Base-by-base conservation (phyloP, 2,888 invertebrate genomes). In the Balanococcus diminutus region DNA sequence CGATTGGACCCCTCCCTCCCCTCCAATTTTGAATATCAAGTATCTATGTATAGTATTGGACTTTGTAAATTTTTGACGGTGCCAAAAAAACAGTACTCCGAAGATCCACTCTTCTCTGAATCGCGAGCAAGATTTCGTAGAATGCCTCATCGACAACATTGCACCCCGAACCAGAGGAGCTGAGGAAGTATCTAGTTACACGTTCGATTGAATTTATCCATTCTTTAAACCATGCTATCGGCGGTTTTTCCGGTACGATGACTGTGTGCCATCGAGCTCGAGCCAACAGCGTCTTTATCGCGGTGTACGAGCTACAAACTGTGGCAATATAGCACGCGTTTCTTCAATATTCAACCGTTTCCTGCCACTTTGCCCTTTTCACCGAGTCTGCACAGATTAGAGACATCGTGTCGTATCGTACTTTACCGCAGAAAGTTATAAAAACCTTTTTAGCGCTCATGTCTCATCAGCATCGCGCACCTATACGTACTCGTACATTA, bases 161-260 rank as follows among this genome's bases (percentile, higher is more conserved):
- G 1, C 14, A 14, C n/a, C n/a, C 46, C 2, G n/a, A n/a, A n/a
- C 46, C 2, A n/a, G n/a, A 46, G 14, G 22, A 51, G n/a, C 67
- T 28, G 67, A 67, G 67, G 67, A 67, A 67, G 67, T 67, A 67
- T 67, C 67, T 67, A 25, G 67, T 67, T 67, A 67, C 28, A 28
- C 67, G 67, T 28, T 67, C 67, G 67, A 67, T 56, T 22, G 56
- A 56, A 56, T 56, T 56, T 56, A 56, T 56, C 56, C 56, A 56
- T 56, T 56, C 56, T 56, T 19, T 8, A 19, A 56, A 56, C 22
- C 56, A 67, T 28, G 2, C 16, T 3, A 67, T 28, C 25, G 4
- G 28, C 16, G n/a, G 67, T 28, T 67, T 67, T 67, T 67, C 67
- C 67, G 67, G 14, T 67, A 16, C 16, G 67, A 67, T 67, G 28